Percentiles rank a stretch among this genome's conserved stretches.
These are phyloP conservation scores for Tuberolachnus salignus DNA, from an alignment of 2,888 invertebrate species.

Conservation along the genomic window DNA sequence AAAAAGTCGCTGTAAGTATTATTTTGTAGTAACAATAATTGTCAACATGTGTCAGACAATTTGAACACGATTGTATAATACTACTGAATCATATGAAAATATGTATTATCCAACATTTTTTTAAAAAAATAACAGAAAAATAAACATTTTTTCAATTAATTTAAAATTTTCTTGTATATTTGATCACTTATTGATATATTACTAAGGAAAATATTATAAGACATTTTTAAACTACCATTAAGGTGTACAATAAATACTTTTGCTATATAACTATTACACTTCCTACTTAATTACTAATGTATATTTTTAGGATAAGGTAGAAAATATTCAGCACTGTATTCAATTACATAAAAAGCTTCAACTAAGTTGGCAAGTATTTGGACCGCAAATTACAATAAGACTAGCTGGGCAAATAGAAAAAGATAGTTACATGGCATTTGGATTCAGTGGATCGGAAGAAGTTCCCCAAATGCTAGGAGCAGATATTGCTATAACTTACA, in stretches of 20 bases:
- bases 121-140: too few species aligned
- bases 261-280: background rate
- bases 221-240: too few species aligned
- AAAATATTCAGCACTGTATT: conserved; percentile 66
- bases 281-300: background rate
- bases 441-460: conserved; percentile 76
- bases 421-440: conserved; percentile 87
- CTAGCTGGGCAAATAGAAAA: conserved; percentile 76
- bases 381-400: conserved; percentile 83
- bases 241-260: conserved; percentile 7
- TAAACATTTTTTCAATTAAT: too few species aligned
- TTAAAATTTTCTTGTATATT: background rate
- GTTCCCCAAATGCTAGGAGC: conserved; percentile 82
- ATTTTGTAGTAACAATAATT: background rate
- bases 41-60: too few species aligned
- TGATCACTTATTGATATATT: too few species aligned
- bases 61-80: too few species aligned
- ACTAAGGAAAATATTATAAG: too few species aligned
- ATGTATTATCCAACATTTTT: too few species aligned
- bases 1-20: conserved; percentile 65
- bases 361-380: conserved; percentile 89
- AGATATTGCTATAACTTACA: conserved; percentile 80
- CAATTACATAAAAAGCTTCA: conserved; percentile 85
- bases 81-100: too few species aligned
- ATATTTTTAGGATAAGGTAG: conserved; percentile 61